Evolutionary conservation across 2,888 invertebrate genomes (phyloP).

Genomic region (Colostygia pectinataria): DNA sequence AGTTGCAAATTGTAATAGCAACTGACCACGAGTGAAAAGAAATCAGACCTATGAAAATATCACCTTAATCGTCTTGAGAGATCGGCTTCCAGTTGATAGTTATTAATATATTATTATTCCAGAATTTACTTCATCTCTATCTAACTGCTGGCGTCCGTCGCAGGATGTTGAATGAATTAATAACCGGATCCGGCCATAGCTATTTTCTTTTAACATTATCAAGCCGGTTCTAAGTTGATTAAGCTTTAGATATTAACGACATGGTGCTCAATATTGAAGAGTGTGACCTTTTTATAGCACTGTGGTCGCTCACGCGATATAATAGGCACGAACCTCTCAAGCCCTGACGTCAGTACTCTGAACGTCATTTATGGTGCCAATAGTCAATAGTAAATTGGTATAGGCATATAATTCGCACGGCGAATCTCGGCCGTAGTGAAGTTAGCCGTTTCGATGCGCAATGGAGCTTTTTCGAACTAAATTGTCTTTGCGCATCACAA

Average conservation of each 20-base stretch:
- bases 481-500: too few relatives aligned
- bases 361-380: slow-evolving; percentile 34
- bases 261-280: slow-evolving; percentile 15
- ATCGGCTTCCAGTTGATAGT: too few relatives aligned
- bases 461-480: too few relatives aligned
- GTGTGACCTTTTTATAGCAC: slow-evolving; percentile 22
- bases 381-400: too few relatives aligned
- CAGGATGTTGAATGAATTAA: slow-evolving; percentile 28
- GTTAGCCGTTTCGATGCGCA: too few relatives aligned
- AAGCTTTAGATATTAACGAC: slow-evolving; percentile 16
- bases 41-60: too few relatives aligned
- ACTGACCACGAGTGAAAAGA: too few relatives aligned
- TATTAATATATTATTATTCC: neutral
- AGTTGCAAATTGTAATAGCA: too few relatives aligned
- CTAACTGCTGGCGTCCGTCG: slow-evolving; percentile 2
- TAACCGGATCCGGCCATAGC: slow-evolving; percentile 19
- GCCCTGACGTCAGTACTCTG: slow-evolving; percentile 41
- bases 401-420: too few relatives aligned
- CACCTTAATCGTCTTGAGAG: too few relatives aligned
- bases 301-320: slow-evolving; percentile 43
- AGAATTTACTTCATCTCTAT: neutral
- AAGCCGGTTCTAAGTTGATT: slow-evolving; percentile 15
- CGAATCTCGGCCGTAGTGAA: too few relatives aligned
- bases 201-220: slow-evolving; percentile 24
- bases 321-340: slow-evolving; percentile 28